phyloP scores from a whole-genome alignment of 2,888 invertebrate species.

The Parthenolecanium corni region DNA sequence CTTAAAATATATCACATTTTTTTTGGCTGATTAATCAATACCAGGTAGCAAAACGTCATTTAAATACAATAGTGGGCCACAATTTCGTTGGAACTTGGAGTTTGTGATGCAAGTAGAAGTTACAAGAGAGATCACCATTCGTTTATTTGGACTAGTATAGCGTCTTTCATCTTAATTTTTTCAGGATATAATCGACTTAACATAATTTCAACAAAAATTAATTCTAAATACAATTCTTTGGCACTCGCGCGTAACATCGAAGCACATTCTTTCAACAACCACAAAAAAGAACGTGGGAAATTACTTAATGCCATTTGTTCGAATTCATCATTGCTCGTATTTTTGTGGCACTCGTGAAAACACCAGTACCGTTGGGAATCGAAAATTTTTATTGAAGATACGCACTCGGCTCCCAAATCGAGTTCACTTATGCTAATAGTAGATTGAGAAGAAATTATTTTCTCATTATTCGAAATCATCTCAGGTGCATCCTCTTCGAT shows the following conservation, averaged over 20 bases:
- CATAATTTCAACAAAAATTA: neutral
- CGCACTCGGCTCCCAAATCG: neutral
- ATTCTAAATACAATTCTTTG: conserved; percentile 14
- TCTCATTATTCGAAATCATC: neutral
- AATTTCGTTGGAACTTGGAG: no score
- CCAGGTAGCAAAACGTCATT: no score
- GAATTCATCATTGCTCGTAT: neutral
- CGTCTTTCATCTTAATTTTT: neutral
- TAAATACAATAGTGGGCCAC: no score
- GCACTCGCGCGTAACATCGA: neutral
- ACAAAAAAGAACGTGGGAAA: conserved; percentile 9
- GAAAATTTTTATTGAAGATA: neutral
- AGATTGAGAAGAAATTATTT: neutral
- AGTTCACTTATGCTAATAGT: neutral
- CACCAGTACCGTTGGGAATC: neutral
- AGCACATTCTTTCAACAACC: conserved; percentile 14
- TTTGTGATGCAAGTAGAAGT: no score
- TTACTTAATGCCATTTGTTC: neutral
- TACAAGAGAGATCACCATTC: conserved; percentile 19
- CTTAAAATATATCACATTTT: no score
- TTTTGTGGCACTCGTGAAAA: conserved; percentile 8
- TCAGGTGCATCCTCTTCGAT: neutral
- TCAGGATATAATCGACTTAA: neutral
- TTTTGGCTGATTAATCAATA: no score
- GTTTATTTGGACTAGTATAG: neutral